These are phyloP conservation scores for Pseudocheirus occidentalis DNA, from an alignment of 2,797 vertebrate genomes.

Conservation along the genomic window DNA sequence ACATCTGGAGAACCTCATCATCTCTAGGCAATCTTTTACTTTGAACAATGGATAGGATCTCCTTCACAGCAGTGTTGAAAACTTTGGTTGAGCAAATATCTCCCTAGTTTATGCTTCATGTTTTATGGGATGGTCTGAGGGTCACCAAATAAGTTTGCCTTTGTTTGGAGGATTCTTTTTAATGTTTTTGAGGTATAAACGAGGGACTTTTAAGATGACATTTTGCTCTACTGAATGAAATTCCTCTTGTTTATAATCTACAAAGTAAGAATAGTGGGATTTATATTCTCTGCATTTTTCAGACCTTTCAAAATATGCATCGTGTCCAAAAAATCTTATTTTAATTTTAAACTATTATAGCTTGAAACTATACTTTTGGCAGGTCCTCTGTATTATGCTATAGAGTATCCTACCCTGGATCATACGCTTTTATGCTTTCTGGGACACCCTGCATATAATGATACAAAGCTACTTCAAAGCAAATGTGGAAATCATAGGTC, in stretches of 20 bases:
- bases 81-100: not conserved
- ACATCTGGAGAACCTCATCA: not conserved
- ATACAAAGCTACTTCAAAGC: not conserved
- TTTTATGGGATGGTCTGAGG: not conserved
- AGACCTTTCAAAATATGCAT: not conserved
- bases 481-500: not conserved
- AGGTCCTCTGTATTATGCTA: not conserved
- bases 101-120: not conserved
- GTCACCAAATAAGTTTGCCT: not conserved
- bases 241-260: not conserved
- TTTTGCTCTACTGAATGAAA: not conserved
- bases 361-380: not conserved
- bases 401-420: not conserved
- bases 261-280: not conserved
- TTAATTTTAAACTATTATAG: not conserved
- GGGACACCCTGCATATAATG: not conserved
- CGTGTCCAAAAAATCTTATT: not conserved
- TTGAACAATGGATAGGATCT: not conserved
- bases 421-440: not conserved
- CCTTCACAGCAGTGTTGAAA: not conserved
- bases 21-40: not conserved
- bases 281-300: not conserved
- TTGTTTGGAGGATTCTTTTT: not conserved
- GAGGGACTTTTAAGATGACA: not conserved
- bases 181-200: not conserved